A percentile compares a stretch with the other conserved stretches of the same genome.
These are phyloP conservation scores for Listronotus bonariensis DNA, from an alignment of 1,140 invertebrate species.

Conservation along the genomic window DNA sequence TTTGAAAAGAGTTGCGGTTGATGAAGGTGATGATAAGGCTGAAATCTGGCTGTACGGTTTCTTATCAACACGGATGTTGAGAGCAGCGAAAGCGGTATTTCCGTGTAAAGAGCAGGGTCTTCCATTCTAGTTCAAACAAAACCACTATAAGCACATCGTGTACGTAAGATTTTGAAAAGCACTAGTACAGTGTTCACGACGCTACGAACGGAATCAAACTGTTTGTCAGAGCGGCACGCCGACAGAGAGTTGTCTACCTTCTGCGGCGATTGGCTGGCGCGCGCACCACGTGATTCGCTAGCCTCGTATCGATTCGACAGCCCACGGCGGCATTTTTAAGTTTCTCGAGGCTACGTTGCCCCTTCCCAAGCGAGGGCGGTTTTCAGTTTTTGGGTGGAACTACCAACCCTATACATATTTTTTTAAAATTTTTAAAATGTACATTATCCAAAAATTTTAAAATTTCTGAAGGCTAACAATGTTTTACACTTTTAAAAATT, in stretches of 20 bases:
- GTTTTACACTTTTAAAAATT: no score
- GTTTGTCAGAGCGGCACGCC: conserved; percentile 18
- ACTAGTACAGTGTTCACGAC: conserved; percentile 54
- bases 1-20: conserved; percentile 61
- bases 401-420: conserved; percentile 1
- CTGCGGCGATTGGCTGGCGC: conserved; percentile 55
- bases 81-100: conserved; percentile 57
- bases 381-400: not conserved
- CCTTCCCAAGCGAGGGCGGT: conserved; percentile 28
- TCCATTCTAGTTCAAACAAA: conserved; percentile 47
- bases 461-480: no score
- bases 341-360: conserved; percentile 59
- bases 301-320: conserved; percentile 73
- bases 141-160: conserved; percentile 29
- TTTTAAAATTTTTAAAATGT: conserved; percentile 12
- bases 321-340: conserved; percentile 78
- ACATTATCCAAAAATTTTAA: not conserved
- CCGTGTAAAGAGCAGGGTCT: conserved; percentile 50
- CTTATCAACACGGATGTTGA: conserved; percentile 49
- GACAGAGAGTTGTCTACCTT: conserved; percentile 19
- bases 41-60: conserved; percentile 56
- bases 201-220: conserved; percentile 48
- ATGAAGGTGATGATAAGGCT: conserved; percentile 61
- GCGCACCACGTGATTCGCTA: conserved; percentile 61
- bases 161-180: conserved; percentile 35